Base-by-base conservation (phyloP, 2,888 invertebrate species). In the Panopea generosa region DNA sequence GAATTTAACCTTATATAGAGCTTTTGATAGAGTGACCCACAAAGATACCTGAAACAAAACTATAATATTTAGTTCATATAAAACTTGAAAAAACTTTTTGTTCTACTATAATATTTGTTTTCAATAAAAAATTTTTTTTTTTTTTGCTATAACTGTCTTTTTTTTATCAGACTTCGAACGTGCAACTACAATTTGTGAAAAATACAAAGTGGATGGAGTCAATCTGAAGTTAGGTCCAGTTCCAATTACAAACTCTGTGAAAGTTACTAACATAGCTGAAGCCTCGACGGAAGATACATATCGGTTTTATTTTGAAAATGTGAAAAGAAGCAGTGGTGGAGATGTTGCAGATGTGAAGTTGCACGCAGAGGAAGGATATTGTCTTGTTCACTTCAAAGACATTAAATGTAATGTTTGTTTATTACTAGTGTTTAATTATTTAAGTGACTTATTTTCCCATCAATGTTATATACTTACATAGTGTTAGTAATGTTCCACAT, bases 291-390 rank as follows among this genome's bases (percentile, higher is more conserved):
- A 67, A 14, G 82, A 82, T 49, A 63, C 53, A 1, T 18, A 72
- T 2, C 40, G 56, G 27, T 66, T 38, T 55, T 82, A 73, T 18
- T 82, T 82, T 66, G 72, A 70, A 27, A 80, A 80, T 40, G 45
- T 55, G 33, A 69, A 27, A 43, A 56, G 65, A 14, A 67, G 67
- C 62, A 66, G 68, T 29, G 82, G 82, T 3, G 68, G 75, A 29
- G 60, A 56, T 7, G 60, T 75, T 20, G 69, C 59, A 43, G 29
- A 67, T 1, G 59, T 78, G n/a, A 65, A 75, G 14, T 14, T 76
- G 1, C 49, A 75, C n/a, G 26, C 33, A 27, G 70, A 72, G 14
- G 47, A 52, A 2, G 57, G 57, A 18, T 62, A 60, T 22, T 81
- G 77, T 57, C 56, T 81, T 4, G 56, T 81, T 3, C 50, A 20